A percentile compares a stretch with the other conserved stretches of the same genome.
phyloP scores from a whole-genome alignment of 2,888 invertebrate species.

The Melinaea menophilus region DNA sequence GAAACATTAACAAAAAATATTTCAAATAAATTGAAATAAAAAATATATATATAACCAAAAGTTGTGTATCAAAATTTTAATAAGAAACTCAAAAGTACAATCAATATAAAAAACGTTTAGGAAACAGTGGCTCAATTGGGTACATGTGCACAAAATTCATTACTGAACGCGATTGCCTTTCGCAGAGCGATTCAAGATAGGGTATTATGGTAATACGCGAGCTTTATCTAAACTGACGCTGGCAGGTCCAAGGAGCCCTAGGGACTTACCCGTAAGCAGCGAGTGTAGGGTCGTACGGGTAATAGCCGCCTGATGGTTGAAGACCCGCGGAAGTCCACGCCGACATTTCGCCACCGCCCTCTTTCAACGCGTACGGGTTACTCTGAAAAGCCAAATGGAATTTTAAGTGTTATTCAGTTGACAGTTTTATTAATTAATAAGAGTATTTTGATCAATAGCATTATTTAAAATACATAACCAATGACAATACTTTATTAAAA shows the following conservation, averaged over 20 bases:
- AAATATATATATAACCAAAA: neutral
- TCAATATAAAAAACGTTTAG: slow-evolving; percentile 10
- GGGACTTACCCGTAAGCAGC: slow-evolving; percentile 94
- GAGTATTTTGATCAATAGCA: neutral
- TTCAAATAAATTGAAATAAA: neutral
- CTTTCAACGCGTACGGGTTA: slow-evolving; percentile 93
- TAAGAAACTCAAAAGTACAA: neutral
- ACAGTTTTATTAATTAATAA: slow-evolving; percentile 2
- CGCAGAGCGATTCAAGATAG: slow-evolving; percentile 73
- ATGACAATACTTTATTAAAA: neutral
- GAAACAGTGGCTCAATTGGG: slow-evolving; percentile 52
- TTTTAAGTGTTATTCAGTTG: slow-evolving; percentile 9
- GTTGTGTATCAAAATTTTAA: neutral
- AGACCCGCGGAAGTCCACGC: slow-evolving; percentile 95
- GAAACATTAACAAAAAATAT: too few relatives aligned
- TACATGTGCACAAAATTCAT: slow-evolving; percentile 59
- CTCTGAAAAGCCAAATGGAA: slow-evolving; percentile 81
- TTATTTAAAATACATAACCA: neutral
- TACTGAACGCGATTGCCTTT: slow-evolving; percentile 59
- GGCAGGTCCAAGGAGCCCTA: slow-evolving; percentile 58
- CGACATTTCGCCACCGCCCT: slow-evolving; percentile 91
- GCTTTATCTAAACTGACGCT: slow-evolving; percentile 72
- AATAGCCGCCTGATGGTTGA: slow-evolving; percentile 94
- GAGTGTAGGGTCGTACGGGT: slow-evolving; percentile 94
- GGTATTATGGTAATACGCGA: slow-evolving; percentile 71